These are phyloP conservation scores for Cassiopea xamachana DNA, from an alignment of 30 jellyfish, hydroid and myxozoan genomes.

Conservation along the genomic window DNA sequence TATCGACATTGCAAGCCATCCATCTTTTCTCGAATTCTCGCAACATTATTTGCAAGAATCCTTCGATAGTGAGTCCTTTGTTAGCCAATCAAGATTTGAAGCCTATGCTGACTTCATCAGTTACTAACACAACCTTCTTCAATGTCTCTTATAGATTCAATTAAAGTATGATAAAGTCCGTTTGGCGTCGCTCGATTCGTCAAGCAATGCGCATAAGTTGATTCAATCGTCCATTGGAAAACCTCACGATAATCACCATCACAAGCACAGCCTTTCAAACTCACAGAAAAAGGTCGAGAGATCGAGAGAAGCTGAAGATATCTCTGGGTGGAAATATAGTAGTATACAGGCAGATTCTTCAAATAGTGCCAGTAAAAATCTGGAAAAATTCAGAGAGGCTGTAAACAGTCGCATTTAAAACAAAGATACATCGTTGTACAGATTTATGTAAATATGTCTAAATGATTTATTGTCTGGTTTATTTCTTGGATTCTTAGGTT, in stretches of 20 bases:
- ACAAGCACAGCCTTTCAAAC: neutral
- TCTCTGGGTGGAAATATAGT: neutral
- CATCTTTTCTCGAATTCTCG: no score
- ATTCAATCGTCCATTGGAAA: neutral
- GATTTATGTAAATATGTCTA: neutral
- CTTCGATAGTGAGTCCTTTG: no score
- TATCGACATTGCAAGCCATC: no score
- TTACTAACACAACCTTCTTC: neutral
- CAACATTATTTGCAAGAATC: no score
- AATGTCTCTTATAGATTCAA: conserved; percentile 34
- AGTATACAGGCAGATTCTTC: neutral
- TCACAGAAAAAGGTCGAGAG: neutral
- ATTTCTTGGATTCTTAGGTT: neutral
- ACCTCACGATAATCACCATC: neutral
- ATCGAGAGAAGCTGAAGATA: neutral
- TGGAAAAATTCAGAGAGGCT: conserved; percentile 10
- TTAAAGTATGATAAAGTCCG: conserved; percentile 59
- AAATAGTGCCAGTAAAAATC: neutral
- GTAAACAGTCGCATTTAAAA: conserved; percentile 1
- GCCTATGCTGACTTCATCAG: no score
- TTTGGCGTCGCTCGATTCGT: conserved; percentile 42
- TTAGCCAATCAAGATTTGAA: no score
- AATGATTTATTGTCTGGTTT: neutral
- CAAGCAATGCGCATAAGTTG: conserved; percentile 41
- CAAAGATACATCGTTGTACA: neutral